A percentile compares a stretch with the other conserved stretches of the same genome.
Conservation (phyloP, 2,888 invertebrate species). For the Ormyrus pomaceus region DNA sequence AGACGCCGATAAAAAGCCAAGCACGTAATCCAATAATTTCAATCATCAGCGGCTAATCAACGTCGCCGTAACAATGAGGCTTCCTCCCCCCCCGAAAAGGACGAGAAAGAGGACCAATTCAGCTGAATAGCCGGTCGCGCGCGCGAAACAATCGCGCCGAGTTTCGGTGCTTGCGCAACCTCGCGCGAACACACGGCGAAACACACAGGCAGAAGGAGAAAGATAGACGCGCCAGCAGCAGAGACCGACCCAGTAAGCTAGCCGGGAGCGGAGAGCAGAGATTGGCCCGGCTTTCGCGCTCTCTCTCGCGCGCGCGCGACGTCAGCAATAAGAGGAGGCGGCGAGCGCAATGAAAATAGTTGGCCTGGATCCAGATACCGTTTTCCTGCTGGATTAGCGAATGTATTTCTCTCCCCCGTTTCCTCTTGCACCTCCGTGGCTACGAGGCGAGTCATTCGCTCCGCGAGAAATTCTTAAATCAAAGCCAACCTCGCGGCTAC, state of each 20-base stretch:
- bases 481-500: slow-evolving; percentile 38
- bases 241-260: too few species aligned
- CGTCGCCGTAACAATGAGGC: too few species aligned
- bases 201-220: not conserved
- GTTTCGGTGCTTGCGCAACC: slow-evolving; percentile 7
- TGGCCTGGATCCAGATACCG: slow-evolving; percentile 61
- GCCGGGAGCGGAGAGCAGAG: slow-evolving; percentile 15
- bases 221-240: not conserved
- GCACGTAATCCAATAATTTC: too few species aligned
- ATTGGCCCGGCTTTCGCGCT: slow-evolving; percentile 49
- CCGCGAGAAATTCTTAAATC: slow-evolving; percentile 40
- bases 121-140: not conserved
- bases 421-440: not conserved
- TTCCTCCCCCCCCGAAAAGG: too few species aligned
- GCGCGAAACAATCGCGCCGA: slow-evolving; percentile 15
- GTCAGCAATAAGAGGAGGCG: slow-evolving; percentile 61
- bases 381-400: slow-evolving; percentile 59
- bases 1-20: too few species aligned
- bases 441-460: slow-evolving; percentile 22
- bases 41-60: too few species aligned
- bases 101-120: not conserved
- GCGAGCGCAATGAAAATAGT: slow-evolving; percentile 61
- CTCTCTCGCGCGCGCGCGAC: slow-evolving; percentile 44
- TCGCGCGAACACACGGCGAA: not conserved
- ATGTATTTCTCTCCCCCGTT: slow-evolving; percentile 33